These are phyloP conservation scores for Drosophila kikkawai DNA, from an alignment of 1,140 invertebrate species.

Conservation along the genomic window DNA sequence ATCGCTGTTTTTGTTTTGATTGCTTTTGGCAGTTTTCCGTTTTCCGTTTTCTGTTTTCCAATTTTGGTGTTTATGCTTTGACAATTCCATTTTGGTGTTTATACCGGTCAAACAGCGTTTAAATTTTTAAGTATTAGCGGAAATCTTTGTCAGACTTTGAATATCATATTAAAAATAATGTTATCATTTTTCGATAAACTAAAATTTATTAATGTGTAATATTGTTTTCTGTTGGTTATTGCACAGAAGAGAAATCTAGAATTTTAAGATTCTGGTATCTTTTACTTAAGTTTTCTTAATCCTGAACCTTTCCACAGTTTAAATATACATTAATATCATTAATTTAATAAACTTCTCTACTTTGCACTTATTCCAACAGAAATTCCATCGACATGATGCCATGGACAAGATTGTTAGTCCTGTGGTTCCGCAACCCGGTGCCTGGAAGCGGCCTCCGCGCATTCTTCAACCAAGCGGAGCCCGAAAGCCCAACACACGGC, in stretches of 20 bases:
- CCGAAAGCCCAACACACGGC: constrained; percentile 70
- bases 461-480: constrained; percentile 70
- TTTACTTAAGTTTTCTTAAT: no score
- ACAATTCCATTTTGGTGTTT: constrained; percentile 41
- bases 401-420: constrained; percentile 97
- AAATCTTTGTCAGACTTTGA: background rate
- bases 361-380: constrained; percentile 31
- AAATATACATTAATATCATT: no score
- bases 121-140: background rate
- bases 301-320: no score
- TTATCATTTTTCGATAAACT: no score
- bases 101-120: background rate
- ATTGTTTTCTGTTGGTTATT: no score
- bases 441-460: constrained; percentile 88
- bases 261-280: no score
- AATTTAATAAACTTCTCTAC: no score
- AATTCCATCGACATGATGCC: constrained; percentile 88
- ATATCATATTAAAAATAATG: no score
- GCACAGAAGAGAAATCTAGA: no score
- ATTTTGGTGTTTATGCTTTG: constrained; percentile 45
- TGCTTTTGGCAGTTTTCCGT: constrained; percentile 64
- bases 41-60: constrained; percentile 45
- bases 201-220: no score
- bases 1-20: constrained; percentile 77
- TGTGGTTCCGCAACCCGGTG: constrained; percentile 94